Evolutionary conservation across 2,113 vertebrate species (phyloP).

Genomic region (Cololabis saira): DNA sequence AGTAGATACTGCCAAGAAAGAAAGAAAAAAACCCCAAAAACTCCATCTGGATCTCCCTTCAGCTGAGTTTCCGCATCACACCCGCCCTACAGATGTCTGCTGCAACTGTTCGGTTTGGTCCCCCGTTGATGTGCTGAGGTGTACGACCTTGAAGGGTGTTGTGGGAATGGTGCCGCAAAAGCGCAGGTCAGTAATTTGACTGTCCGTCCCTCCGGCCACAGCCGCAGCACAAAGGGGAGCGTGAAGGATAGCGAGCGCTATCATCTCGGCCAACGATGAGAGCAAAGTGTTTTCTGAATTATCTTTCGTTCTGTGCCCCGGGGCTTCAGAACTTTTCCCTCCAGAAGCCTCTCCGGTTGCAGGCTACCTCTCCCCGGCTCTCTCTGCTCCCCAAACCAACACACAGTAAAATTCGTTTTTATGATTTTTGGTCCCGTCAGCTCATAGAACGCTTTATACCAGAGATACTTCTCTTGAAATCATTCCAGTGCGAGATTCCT

Average conservation of each 20-base stretch:
- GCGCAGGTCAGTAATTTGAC: constrained; percentile 37
- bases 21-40: not conserved
- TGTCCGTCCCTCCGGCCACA: constrained; percentile 31
- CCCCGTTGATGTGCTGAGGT: constrained; percentile 16
- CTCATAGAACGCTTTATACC: constrained; percentile 4
- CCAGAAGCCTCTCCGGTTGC: constrained; percentile 11
- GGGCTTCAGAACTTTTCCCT: constrained; percentile 18
- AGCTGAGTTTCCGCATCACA: constrained; percentile 7
- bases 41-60: constrained; percentile 26
- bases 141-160: constrained; percentile 33
- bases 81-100: constrained; percentile 40
- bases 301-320: constrained; percentile 22
- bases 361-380: constrained; percentile 28
- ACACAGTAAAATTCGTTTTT: constrained; percentile 33
- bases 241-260: constrained; percentile 10
- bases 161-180: constrained; percentile 15
- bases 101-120: constrained; percentile 24
- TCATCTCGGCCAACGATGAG: constrained; percentile 11
- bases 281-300: constrained; percentile 34
- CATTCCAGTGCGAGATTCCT: constrained; percentile 10
- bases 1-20: constrained; percentile 46
- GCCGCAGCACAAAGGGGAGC: not conserved
- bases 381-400: constrained; percentile 27
- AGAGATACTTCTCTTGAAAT: constrained; percentile 19
- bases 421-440: constrained; percentile 43